phyloP scores from a whole-genome alignment of 2,113 vertebrate genomes.

The Mirounga angustirostris region DNA sequence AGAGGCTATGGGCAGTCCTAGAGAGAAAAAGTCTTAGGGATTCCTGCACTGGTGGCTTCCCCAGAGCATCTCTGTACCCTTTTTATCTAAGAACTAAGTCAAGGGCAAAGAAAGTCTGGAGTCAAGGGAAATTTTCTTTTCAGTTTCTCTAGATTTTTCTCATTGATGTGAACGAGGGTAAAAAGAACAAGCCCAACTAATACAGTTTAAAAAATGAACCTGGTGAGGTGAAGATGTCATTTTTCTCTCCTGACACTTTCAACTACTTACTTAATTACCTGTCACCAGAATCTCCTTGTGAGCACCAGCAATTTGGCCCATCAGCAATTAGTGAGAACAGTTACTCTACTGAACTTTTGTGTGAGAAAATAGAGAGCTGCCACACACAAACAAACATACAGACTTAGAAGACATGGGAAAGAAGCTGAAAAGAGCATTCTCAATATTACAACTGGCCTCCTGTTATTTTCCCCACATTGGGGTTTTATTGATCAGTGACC shows the following conservation, averaged over 20 bases:
- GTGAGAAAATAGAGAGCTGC: slow-evolving; percentile 81
- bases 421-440: not conserved
- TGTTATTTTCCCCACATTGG: slow-evolving; percentile 46
- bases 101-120: not conserved
- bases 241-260: slow-evolving; percentile 86
- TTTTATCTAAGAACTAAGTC: slow-evolving; percentile 26
- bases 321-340: slow-evolving; percentile 86
- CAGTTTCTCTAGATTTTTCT: slow-evolving; percentile 45
- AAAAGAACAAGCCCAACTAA: slow-evolving; percentile 51
- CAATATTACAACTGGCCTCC: not conserved
- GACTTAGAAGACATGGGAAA: slow-evolving; percentile 52
- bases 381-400: slow-evolving; percentile 50
- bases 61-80: not conserved
- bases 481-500: slow-evolving; percentile 54
- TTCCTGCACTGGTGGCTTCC: not conserved
- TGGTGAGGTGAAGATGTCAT: slow-evolving; percentile 79
- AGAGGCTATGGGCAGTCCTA: not conserved
- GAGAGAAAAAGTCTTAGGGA: not conserved
- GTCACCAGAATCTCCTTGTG: slow-evolving; percentile 84
- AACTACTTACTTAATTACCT: slow-evolving; percentile 86
- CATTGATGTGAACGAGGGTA: not conserved
- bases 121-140: not conserved
- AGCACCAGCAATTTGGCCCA: slow-evolving; percentile 82
- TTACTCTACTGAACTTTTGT: slow-evolving; percentile 83
- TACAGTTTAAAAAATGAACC: slow-evolving; percentile 77